Conservation (phyloP, 2,113 vertebrate species). For the Ptilonorhynchus violaceus region DNA sequence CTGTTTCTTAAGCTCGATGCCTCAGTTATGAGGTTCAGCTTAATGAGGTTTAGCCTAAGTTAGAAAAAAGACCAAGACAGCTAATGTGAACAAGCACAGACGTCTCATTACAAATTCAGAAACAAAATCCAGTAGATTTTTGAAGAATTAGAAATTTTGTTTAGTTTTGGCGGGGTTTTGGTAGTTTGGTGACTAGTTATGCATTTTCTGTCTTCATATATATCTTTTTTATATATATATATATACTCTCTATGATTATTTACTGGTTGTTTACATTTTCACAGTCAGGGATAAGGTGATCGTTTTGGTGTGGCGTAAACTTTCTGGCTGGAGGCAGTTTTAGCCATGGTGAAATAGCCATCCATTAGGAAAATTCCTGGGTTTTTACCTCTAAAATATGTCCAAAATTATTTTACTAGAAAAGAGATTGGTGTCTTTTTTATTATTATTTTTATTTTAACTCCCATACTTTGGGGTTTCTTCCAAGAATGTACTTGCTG, state of each 20-base stretch:
- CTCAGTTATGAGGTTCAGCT: not conserved
- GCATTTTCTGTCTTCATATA: not conserved
- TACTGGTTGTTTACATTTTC: not conserved
- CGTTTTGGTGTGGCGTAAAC: not conserved
- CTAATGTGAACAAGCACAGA: not conserved
- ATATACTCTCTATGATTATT: not conserved
- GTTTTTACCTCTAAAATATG: not conserved
- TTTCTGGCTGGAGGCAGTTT: not conserved
- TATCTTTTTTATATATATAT: not conserved
- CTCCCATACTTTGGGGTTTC: slow-evolving; percentile 25
- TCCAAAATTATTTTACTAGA: slow-evolving; percentile 3
- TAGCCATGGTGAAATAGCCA: not conserved
- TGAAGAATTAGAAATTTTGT: not conserved
- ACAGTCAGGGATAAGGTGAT: not conserved
- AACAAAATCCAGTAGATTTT: not conserved
- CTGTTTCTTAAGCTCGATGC: not conserved
- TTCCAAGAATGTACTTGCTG: slow-evolving; percentile 40
- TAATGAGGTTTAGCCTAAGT: not conserved
- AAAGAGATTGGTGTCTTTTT: not conserved
- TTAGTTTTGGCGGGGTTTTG: not conserved
- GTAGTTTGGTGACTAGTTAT: not conserved
- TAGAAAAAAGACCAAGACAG: not conserved
- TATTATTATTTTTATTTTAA: not conserved
- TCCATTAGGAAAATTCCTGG: not conserved
- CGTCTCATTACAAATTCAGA: not conserved